phyloP scores from a whole-genome alignment of 2,888 invertebrate species.

The Agrotis exclamationis region DNA sequence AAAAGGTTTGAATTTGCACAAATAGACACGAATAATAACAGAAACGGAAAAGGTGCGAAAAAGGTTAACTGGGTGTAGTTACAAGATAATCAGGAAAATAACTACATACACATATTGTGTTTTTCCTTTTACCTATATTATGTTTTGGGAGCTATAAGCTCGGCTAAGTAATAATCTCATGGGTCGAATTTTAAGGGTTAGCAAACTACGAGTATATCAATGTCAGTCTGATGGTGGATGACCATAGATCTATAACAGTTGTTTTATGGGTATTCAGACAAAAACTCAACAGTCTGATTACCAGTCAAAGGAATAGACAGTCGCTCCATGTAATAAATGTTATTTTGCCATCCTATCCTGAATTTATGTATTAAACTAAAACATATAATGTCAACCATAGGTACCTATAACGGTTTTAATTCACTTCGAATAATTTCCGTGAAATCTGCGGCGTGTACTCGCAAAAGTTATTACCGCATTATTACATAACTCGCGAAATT shows the following conservation, averaged over 20 bases:
- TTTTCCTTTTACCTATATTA: background rate
- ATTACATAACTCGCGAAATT: slow-evolving; percentile 2
- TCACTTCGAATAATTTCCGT: slow-evolving; percentile 3
- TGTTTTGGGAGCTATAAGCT: background rate
- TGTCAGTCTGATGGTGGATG: background rate
- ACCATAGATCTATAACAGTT: background rate
- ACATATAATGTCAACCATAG: slow-evolving; percentile 10
- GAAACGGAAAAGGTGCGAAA: slow-evolving; percentile 35
- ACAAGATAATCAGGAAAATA: slow-evolving; percentile 36
- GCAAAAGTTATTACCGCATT: background rate
- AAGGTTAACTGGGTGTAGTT: slow-evolving; percentile 27
- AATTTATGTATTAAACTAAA: background rate
- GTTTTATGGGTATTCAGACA: background rate
- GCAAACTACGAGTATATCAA: background rate
- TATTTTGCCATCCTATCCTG: background rate
- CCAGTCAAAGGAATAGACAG: background rate
- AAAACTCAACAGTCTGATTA: background rate
- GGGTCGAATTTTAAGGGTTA: background rate
- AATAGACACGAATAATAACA: slow-evolving; percentile 42
- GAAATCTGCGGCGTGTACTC: background rate
- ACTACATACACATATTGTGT: background rate
- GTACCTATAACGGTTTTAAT: slow-evolving; percentile 2
- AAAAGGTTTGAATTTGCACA: slow-evolving; percentile 39
- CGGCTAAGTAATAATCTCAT: background rate
- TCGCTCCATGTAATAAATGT: background rate